Evolutionary conservation across 2,888 invertebrate genomes (phyloP).

Genomic region (Drepanosiphum platanoidis): DNA sequence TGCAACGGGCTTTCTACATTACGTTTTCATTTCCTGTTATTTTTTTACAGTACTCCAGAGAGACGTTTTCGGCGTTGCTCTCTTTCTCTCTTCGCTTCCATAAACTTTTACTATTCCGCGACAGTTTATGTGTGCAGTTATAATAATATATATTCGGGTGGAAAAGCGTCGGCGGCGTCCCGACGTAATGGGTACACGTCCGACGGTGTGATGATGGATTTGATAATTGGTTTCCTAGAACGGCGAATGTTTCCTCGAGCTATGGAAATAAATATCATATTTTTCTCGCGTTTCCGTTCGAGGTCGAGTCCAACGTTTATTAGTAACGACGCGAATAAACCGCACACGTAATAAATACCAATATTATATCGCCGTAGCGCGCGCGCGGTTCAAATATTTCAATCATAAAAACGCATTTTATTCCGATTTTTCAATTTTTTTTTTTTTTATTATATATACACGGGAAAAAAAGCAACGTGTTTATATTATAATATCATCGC

Average conservation of each 20-base stretch:
- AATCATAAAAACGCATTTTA: too few relatives aligned
- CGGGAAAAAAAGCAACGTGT: too few relatives aligned
- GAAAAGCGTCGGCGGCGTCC: not conserved
- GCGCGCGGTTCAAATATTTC: too few relatives aligned
- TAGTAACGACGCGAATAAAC: too few relatives aligned
- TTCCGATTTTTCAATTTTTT: too few relatives aligned
- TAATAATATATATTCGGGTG: not conserved
- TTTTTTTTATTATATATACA: too few relatives aligned
- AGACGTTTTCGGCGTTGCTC: not conserved
- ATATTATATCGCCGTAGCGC: too few relatives aligned
- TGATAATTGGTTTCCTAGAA: not conserved
- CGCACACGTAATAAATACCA: too few relatives aligned
- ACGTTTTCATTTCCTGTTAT: constrained; percentile 33
- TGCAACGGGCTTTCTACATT: not conserved
- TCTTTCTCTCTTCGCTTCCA: not conserved
- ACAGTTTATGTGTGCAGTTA: not conserved
- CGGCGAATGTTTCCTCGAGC: not conserved
- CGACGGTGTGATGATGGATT: not conserved
- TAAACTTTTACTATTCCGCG: constrained; percentile 15
- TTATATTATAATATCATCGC: too few relatives aligned
- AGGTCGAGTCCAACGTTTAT: too few relatives aligned
- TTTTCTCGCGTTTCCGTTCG: too few relatives aligned
- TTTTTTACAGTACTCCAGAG: not conserved
- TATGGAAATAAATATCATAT: not conserved
- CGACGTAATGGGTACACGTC: not conserved